These are phyloP conservation scores for Harpagoxenus sublaevis DNA, from an alignment of 2,888 invertebrate genomes.

Conservation along the genomic window DNA sequence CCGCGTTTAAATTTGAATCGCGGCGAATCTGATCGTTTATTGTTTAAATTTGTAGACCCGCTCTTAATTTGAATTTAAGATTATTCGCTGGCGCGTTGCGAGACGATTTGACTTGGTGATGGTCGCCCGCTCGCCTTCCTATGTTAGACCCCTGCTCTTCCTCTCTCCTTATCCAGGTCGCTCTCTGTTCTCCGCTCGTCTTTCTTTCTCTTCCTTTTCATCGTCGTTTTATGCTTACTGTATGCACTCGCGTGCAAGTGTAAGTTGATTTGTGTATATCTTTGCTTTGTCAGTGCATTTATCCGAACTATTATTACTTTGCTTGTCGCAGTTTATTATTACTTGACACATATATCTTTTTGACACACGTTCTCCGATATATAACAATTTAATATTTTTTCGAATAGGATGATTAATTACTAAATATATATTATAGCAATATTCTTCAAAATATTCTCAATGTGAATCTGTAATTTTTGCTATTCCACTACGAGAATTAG, in stretches of 20 bases:
- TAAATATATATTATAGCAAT: neutral
- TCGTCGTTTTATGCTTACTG: conserved; percentile 55
- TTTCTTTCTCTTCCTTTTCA: conserved; percentile 35
- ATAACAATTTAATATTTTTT: neutral
- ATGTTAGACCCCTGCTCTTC: conserved; percentile 60
- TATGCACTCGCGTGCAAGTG: conserved; percentile 26
- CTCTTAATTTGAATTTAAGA: conserved; percentile 85
- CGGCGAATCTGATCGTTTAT: conserved; percentile 85
- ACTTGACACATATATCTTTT: neutral
- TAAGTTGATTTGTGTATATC: conserved; percentile 7
- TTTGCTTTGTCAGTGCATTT: conserved; percentile 14
- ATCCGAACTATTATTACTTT: conserved; percentile 18
- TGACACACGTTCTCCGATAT: neutral
- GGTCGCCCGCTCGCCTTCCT: conserved; percentile 80
- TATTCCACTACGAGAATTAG: neutral
- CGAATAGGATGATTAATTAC: neutral
- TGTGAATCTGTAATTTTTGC: neutral
- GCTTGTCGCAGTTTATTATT: neutral
- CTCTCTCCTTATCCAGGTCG: conserved; percentile 36
- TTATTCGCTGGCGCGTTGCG: conserved; percentile 85
- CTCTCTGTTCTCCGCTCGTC: conserved; percentile 23
- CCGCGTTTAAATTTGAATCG: conserved; percentile 84
- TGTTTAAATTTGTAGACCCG: conserved; percentile 85
- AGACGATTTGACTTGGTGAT: conserved; percentile 85
- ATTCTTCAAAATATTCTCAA: conserved; percentile 3